Percentiles rank a stretch among this genome's conserved stretches.
Evolutionary conservation across 2,888 invertebrate species (phyloP).

Genomic region (Flexamia atlantica): DNA sequence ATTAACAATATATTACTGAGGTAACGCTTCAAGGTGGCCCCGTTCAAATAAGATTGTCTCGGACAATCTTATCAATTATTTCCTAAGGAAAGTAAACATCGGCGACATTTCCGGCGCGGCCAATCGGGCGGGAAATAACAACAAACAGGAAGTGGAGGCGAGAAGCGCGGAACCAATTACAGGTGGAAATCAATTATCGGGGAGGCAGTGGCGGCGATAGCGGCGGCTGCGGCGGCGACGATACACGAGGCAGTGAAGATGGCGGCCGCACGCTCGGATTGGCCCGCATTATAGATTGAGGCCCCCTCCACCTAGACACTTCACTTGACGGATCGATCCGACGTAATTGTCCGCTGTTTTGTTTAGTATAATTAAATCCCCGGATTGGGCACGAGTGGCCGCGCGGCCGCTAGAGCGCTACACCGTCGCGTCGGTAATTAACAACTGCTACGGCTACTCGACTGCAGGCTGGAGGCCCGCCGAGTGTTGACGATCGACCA

Average conservation of each 20-base stretch:
- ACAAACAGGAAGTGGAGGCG: constrained; percentile 24
- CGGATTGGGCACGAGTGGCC: background rate
- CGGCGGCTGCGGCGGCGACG: constrained; percentile 32
- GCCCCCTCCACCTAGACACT: constrained; percentile 30
- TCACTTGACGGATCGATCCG: constrained; percentile 56
- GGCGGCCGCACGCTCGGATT: constrained; percentile 63
- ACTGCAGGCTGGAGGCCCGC: too few species aligned
- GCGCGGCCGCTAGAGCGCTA: background rate
- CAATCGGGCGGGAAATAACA: constrained; percentile 26
- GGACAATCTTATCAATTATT: constrained; percentile 11
- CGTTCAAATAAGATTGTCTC: too few species aligned
- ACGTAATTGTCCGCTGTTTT: constrained; percentile 31
- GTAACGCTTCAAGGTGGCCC: too few species aligned
- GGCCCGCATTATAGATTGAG: constrained; percentile 65
- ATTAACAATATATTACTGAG: too few species aligned
- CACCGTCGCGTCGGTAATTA: constrained; percentile 6
- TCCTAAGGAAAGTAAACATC: constrained; percentile 32
- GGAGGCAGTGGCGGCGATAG: constrained; percentile 34
- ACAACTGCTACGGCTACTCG: background rate
- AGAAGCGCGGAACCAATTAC: constrained; percentile 45
- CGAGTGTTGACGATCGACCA: too few species aligned
- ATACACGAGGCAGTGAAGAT: constrained; percentile 52
- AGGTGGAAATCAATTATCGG: constrained; percentile 59
- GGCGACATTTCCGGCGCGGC: constrained; percentile 1
- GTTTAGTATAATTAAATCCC: constrained; percentile 44